Evolutionary conservation across 1,140 invertebrate species (phyloP), one percentile per base, ranked within the genome.

Genomic region (Zaprionus gabonicus): DNA sequence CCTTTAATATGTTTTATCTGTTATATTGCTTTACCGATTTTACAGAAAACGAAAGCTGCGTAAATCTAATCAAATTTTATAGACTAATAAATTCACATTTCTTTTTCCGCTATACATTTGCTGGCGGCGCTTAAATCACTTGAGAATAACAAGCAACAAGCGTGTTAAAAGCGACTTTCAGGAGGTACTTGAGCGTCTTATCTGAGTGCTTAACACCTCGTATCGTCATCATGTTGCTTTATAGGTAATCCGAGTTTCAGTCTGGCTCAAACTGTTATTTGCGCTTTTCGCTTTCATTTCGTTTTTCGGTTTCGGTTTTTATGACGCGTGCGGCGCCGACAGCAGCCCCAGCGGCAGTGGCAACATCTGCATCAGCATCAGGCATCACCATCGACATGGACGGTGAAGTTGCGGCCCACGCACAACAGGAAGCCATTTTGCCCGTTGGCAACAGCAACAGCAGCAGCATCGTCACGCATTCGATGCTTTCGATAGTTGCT

Each of bases 361-460:
- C 34, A 57, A 27, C 58, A 59, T 13, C 28, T 51, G 31, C 36
- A 78, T 46, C 60, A 49, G 66, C 36, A 49, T 20, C 57, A 64
- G 46, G 46, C 78, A 68, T 60, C 41, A 55, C 20, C 55, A 44
- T 34, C 51, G 44, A 71, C 64, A 59, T 63, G 64, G 62, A 38
- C 53, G 59, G 38, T 69, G 69, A 75, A 78, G 76, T 72, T 64
- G 27, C 81, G 58, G 36, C 85, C 85, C 85, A 88, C 85, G 85
- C 85, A 90, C 79, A 80, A 82, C 82, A 85, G 82, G 82, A 85
- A 85, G 82, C 83, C 82, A 46, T 85, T 85, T 85, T 72, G 71
- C 74, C 69, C 74, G 73, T 77, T 72, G 66, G 59, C 69, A 64
- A 31, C 49, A 53, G 23, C 9, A 31, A 31, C 31, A 34, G 59